Base-by-base conservation (phyloP, 2,797 vertebrate species). In the Scarus forsteni region DNA sequence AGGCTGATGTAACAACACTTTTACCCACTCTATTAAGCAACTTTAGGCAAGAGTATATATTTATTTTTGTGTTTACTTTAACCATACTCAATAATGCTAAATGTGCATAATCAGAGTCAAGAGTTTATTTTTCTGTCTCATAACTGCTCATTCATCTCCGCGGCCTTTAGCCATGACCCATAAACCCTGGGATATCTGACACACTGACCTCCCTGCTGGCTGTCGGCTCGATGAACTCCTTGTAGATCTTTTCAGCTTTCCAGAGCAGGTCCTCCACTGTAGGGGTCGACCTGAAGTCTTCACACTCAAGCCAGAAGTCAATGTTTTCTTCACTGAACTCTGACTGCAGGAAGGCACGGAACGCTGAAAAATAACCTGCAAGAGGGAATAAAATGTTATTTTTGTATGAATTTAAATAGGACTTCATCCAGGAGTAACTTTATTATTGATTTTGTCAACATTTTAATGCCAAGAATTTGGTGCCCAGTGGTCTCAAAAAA, bases 261-360 rank as follows among this genome's bases (percentile, higher is more conserved):
- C 68, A 86, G 48, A 18, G 64, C 0, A 96, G 92, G 66, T 94
- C 91, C n/a, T 86, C 82, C 0, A 85, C 64, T 19, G 91, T 93
- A 34, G 88, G 85, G 27, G 86, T 94, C 75, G 88, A 93, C 86
- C 93, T 96, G 84, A 96, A 97, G 77, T 96, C 94, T 66, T 96
- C 94, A 0, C 96, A 97, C 19, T 95, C 95, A 39, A 97, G 87
- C 96, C 97, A 98, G 92, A 98, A 97, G 48, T 97, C 95, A 14
- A 97, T 88, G 60, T 98, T 98, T 90, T 98, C 97, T 44, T 96
- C 96, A 34, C 96, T 97, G 89, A 96, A 97, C 81, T 98, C 96
- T 0, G 95, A 95, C 78, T 93, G 92, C 56, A 97, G 73, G 88
- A 97, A 98, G 19, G 85, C 62, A 45, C 88, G 87, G 71, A 98